Conservation (phyloP, 2,888 invertebrate genomes). For the Amblyjoppa fuscipennis region DNA sequence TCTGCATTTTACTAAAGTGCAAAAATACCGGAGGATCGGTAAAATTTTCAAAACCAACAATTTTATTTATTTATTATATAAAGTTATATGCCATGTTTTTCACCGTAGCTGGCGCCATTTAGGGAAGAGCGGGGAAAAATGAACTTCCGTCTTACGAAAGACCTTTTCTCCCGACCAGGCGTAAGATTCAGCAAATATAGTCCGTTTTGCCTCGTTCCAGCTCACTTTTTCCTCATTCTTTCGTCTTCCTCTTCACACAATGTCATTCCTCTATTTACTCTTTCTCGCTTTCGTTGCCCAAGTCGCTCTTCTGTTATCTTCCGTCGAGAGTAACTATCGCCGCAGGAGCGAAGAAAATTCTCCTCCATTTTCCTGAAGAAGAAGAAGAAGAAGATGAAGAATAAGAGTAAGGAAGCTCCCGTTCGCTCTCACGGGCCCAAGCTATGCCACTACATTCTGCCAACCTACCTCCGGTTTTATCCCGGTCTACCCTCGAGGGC, state of each 20-base stretch:
- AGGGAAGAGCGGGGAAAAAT: too few species aligned
- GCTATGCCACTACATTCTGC: conserved; percentile 46
- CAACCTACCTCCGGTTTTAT: conserved; percentile 56
- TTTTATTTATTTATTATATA: too few species aligned
- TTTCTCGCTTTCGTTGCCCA: conserved; percentile 37
- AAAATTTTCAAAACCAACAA: too few species aligned
- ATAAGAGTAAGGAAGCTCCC: conserved; percentile 4
- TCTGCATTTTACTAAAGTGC: too few species aligned
- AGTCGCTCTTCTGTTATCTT: conserved; percentile 35
- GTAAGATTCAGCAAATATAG: too few species aligned
- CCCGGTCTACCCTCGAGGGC: conserved; percentile 60
- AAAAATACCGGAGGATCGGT: too few species aligned
- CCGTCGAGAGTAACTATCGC: conserved; percentile 35
- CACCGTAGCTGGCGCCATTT: too few species aligned
- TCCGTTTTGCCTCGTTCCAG: conserved; percentile 1
- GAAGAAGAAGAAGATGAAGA: not conserved
- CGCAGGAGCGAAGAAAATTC: conserved; percentile 38
- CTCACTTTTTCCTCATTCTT: conserved; percentile 1
- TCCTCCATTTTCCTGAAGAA: conserved; percentile 44
- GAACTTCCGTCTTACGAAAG: too few species aligned
- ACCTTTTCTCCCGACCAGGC: too few species aligned
- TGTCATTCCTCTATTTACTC: conserved; percentile 39
- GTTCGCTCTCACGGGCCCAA: conserved; percentile 29
- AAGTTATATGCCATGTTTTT: too few species aligned
- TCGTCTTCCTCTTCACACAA: conserved; percentile 8